These are phyloP conservation scores for Poicephalus meyeri DNA, from an alignment of 2,113 vertebrate genomes.

Conservation along the genomic window DNA sequence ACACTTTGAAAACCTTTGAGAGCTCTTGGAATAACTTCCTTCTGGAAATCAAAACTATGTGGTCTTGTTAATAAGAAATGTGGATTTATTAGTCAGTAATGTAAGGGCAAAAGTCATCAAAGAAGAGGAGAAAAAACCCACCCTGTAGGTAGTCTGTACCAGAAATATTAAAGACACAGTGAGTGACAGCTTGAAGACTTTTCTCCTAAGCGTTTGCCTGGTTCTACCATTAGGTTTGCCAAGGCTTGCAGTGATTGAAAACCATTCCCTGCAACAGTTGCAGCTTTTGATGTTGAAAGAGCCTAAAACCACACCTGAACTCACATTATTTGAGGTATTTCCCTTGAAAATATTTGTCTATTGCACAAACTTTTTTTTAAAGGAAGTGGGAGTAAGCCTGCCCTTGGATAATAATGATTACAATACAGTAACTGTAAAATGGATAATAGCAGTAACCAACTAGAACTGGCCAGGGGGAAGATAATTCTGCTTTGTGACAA, in stretches of 20 bases:
- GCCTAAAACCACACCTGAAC: not conserved
- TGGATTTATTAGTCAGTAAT: not conserved
- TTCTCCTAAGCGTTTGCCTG: not conserved
- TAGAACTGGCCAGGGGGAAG: slow-evolving; percentile 5
- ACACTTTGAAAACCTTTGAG: not conserved
- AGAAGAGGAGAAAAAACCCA: not conserved
- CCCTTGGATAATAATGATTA: not conserved
- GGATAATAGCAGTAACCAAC: slow-evolving; percentile 11
- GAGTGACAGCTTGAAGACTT: not conserved
- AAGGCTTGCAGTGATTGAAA: not conserved
- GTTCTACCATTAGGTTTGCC: not conserved
- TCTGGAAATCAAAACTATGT: not conserved
- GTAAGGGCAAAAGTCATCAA: not conserved
- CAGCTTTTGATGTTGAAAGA: not conserved
- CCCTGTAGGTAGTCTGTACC: not conserved
- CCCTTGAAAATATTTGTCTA: not conserved
- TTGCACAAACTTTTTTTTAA: not conserved
- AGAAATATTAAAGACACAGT: not conserved
- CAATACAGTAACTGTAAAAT: slow-evolving; percentile 16
- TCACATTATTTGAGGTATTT: not conserved
- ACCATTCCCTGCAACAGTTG: not conserved
- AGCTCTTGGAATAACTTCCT: not conserved
- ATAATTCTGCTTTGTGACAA: slow-evolving; percentile 25
- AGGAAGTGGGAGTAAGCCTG: not conserved
- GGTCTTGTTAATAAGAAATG: not conserved